These are phyloP conservation scores for Sarcophaga carnaria DNA, from an alignment of 2,888 invertebrate genomes.

Conservation along the genomic window DNA sequence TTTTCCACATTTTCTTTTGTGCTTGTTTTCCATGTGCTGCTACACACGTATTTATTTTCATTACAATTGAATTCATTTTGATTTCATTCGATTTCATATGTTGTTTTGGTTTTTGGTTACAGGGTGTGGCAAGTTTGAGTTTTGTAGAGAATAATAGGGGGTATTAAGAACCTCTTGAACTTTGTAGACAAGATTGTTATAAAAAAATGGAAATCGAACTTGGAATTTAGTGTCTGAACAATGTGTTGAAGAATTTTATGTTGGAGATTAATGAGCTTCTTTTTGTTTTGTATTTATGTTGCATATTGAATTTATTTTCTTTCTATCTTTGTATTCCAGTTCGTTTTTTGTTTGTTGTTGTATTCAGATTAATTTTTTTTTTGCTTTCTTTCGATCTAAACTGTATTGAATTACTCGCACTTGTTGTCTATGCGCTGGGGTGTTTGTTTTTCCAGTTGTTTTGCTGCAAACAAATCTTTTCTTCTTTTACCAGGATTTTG, in stretches of 20 bases:
- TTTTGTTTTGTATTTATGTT: conserved; percentile 4
- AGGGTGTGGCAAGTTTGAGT: too few species aligned
- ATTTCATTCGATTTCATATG: too few species aligned
- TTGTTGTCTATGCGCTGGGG: conserved; percentile 21
- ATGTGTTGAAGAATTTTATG: conserved; percentile 6
- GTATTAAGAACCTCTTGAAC: too few species aligned
- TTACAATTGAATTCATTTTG: neutral
- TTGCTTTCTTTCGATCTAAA: conserved; percentile 23
- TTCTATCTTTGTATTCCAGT: too few species aligned
- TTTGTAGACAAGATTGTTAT: too few species aligned
- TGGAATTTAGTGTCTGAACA: too few species aligned
- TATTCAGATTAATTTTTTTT: neutral
- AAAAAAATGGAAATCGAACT: too few species aligned
- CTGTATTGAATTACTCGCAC: conserved; percentile 56
- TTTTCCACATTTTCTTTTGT: too few species aligned
- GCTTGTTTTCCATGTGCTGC: too few species aligned
- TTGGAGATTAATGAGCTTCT: conserved; percentile 30
- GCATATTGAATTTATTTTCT: neutral
- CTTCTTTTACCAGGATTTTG: neutral
- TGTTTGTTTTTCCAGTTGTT: conserved; percentile 1
- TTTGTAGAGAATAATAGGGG: too few species aligned
- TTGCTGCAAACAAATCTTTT: conserved; percentile 19
- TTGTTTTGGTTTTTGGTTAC: too few species aligned
- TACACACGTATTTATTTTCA: conserved; percentile 20
- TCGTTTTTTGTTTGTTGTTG: neutral